A percentile compares a stretch with the other conserved stretches of the same genome.
Evolutionary conservation across 2,113 vertebrate genomes (phyloP).

Genomic region (Semnopithecus entellus): DNA sequence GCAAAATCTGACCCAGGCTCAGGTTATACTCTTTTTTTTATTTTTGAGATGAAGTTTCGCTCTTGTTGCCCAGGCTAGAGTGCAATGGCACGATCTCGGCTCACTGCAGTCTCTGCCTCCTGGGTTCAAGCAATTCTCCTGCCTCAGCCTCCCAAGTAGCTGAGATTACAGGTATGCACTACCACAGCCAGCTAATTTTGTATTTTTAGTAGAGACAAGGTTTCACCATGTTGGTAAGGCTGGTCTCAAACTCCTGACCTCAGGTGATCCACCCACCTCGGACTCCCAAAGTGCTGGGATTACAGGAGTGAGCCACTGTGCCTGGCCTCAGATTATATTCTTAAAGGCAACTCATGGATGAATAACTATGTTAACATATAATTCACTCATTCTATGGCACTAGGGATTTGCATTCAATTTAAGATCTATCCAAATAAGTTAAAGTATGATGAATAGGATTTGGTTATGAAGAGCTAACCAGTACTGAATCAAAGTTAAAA

Average conservation of each 20-base stretch:
- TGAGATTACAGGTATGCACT: not conserved
- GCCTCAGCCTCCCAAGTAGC: no score
- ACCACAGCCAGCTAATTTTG: no score
- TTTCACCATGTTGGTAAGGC: not conserved
- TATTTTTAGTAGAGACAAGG: no score
- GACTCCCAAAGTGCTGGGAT: not conserved
- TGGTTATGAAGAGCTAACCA: slow-evolving; percentile 66
- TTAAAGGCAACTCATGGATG: slow-evolving; percentile 7
- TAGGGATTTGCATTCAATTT: slow-evolving; percentile 61
- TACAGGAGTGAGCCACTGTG: not conserved
- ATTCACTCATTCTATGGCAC: not conserved
- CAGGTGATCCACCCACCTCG: not conserved
- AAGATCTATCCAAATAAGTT: slow-evolving; percentile 57
- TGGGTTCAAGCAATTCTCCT: not conserved
- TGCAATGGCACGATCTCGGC: not conserved
- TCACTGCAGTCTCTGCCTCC: not conserved
- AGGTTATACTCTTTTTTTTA: not conserved
- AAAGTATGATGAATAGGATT: slow-evolving; percentile 3
- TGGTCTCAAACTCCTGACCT: not conserved
- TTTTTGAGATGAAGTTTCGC: no score
- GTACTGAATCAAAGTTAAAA: not conserved
- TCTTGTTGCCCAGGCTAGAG: not conserved
- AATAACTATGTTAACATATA: slow-evolving; percentile 17
- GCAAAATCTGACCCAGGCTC: slow-evolving; percentile 15
- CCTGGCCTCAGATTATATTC: not conserved